These are phyloP conservation scores for Drosophila miranda DNA, from an alignment of 1,140 invertebrate genomes.

Conservation along the genomic window DNA sequence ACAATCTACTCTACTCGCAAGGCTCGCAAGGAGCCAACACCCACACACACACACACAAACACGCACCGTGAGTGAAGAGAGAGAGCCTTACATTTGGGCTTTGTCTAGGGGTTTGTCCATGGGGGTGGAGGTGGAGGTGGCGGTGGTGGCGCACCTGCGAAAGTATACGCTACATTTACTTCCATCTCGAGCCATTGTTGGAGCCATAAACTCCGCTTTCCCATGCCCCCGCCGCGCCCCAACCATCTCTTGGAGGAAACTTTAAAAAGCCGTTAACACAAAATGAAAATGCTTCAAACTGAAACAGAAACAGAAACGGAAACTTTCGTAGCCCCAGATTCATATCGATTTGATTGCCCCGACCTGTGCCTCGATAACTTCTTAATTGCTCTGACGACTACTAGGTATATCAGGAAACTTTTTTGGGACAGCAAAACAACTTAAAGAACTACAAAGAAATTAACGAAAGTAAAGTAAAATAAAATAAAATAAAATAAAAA, in stretches of 20 bases:
- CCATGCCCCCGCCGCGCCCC: background rate
- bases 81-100: conserved; percentile 15
- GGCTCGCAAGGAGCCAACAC: background rate
- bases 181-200: conserved; percentile 5
- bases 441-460: background rate
- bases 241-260: background rate
- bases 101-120: conserved; percentile 20
- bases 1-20: conserved; percentile 25
- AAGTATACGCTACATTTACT: conserved; percentile 41
- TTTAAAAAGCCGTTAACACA: conserved; percentile 17
- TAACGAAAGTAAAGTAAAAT: background rate
- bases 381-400: conserved; percentile 21
- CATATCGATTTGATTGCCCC: conserved; percentile 27
- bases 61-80: background rate
- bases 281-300: conserved; percentile 4
- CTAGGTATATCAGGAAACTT: background rate
- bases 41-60: background rate
- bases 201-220: conserved; percentile 8
- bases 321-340: too few species aligned
- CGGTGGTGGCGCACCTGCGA: conserved; percentile 13
- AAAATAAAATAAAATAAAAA: background rate
- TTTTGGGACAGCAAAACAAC: background rate
- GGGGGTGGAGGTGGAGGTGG: background rate
- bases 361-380: conserved; percentile 5
- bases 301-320: conserved; percentile 1